Evolutionary conservation across 2,888 invertebrate genomes (phyloP).

Genomic region (Agrochola litura): DNA sequence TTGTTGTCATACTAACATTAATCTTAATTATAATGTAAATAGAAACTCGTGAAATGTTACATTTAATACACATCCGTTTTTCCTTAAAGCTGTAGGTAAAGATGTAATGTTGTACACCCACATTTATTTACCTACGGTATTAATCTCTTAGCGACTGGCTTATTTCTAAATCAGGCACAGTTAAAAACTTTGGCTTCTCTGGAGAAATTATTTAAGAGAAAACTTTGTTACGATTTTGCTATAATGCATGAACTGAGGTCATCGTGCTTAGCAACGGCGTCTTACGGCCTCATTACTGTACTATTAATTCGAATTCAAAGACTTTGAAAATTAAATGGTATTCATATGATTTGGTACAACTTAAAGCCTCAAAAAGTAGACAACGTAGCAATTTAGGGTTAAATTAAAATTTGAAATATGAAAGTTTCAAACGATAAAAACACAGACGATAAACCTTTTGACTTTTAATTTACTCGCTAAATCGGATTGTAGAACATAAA

Average conservation of each 20-base stretch:
- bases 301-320: not conserved
- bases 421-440: constrained; percentile 11
- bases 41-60: constrained; percentile 2
- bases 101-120: not conserved
- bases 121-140: not conserved
- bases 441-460: constrained; percentile 25
- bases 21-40: constrained; percentile 42
- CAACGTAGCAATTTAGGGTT: too few relatives aligned
- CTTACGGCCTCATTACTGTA: not conserved
- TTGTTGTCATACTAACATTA: constrained; percentile 32
- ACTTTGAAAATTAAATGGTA: not conserved
- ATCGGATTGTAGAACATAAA: constrained; percentile 17
- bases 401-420: not conserved
- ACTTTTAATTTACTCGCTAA: constrained; percentile 37
- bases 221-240: not conserved
- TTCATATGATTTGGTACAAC: not conserved
- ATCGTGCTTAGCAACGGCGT: not conserved
- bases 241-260: not conserved
- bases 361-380: not conserved
- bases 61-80: constrained; percentile 14
- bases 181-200: not conserved
- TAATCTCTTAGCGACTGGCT: too few relatives aligned
- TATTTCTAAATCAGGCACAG: not conserved
- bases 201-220: not conserved
- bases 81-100: not conserved